Evolutionary conservation across 2,888 invertebrate species (phyloP), one percentile per base, ranked within the genome.

Genomic region (Chloromyia formosa): DNA sequence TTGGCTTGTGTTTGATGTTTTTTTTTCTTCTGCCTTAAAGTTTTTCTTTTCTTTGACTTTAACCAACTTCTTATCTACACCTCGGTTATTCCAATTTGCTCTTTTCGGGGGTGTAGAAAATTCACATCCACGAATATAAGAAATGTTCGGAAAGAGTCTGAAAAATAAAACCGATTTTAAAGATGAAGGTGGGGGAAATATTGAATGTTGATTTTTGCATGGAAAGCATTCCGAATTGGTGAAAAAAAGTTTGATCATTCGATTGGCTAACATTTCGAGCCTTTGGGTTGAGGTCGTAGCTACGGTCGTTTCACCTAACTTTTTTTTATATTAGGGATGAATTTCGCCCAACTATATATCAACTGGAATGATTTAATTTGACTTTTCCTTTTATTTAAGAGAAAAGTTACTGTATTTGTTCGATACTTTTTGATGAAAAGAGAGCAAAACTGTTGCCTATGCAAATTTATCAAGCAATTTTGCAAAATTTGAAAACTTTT

Each of bases 1-100:
- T 49, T 49, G 49, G 49, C 14, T 49, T 49, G 49, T 49, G 49
- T 49, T 49, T 49, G 49, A 49, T 49, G 49, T 49, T 49, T 49
- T 49, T 7, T 49, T n/a, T n/a, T 12, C 49, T 10, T 10, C 49
- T 35, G 27, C 27, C 27, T 35, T 35, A 35, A 35, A 35, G 27
- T 35, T 35, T 35, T 7, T 35, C 27, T 35, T n/a, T 10, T n/a
- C 16, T 49, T 49, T 49, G 49, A 49, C 49, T 49, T 49, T 49
- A 3, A 12, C 49, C 5, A 49, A 49, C 49, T 49, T 49, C 49
- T 35, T 49, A 49, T 49, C 49, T 49, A n/a, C 16, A n/a, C 49
- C 49, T 49, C 16, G 27, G 27, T 49, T 49, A 49, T 49, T n/a
- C 49, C 12, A n/a, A 49, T 12, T 49, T 49, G 12, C 10, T 3